These are phyloP conservation scores for Psettodes erumei DNA, from an alignment of 2,113 vertebrate species.

Conservation along the genomic window DNA sequence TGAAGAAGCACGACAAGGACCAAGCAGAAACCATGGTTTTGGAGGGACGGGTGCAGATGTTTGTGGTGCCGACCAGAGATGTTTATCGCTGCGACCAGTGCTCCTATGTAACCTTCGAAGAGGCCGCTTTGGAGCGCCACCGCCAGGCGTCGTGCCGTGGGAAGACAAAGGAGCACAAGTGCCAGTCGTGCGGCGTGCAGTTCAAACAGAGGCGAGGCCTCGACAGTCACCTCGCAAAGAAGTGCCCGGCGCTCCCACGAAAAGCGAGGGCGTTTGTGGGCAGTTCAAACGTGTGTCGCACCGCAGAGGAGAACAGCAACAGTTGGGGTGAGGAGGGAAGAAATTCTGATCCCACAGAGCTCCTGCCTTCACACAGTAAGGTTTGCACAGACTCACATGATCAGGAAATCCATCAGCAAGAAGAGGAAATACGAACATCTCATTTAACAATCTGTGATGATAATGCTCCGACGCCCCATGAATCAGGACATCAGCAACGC, in stretches of 20 bases:
- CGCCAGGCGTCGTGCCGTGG: conserved; percentile 82
- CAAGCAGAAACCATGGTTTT: conserved; percentile 90
- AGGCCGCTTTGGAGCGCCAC: conserved; percentile 85
- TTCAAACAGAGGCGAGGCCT: conserved; percentile 93
- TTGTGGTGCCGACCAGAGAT: conserved; percentile 86
- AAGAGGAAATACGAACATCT: not conserved
- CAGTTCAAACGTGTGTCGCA: not conserved
- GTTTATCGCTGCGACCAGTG: conserved; percentile 87
- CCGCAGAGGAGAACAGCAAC: not conserved
- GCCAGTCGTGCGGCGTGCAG: conserved; percentile 84
- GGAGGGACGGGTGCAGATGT: conserved; percentile 94
- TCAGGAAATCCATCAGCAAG: conserved; percentile 2
- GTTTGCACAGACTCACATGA: conserved; percentile 11
- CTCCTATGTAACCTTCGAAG: conserved; percentile 86
- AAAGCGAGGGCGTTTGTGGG: conserved; percentile 72
- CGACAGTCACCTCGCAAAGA: conserved; percentile 88
- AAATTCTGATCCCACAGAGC: conserved; percentile 5
- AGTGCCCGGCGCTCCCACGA: conserved; percentile 83
- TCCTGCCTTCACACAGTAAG: not conserved
- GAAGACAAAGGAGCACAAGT: conserved; percentile 79
- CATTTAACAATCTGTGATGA: not conserved
- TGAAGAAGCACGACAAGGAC: conserved; percentile 91
- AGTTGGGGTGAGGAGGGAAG: not conserved
- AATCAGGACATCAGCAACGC: not conserved
- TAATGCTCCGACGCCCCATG: not conserved